A percentile compares a stretch with the other conserved stretches of the same genome.
Evolutionary conservation across 64 coral and sea anemone genomes (phyloP).

Genomic region (Acropora yongei): DNA sequence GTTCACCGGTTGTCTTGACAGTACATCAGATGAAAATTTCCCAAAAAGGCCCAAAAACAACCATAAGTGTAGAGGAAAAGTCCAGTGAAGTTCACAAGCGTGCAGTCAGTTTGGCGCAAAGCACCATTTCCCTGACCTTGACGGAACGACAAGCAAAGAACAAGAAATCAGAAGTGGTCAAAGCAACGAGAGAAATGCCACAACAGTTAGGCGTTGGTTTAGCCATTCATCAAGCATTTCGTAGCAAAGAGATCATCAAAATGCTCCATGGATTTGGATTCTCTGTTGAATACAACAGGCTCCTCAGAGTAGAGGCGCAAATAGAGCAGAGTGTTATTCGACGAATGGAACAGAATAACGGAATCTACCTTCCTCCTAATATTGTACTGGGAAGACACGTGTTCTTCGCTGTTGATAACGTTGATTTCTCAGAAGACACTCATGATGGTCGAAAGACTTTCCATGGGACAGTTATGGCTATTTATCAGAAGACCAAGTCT

Average conservation of each 20-base stretch:
- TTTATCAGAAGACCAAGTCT: slow-evolving; percentile 44
- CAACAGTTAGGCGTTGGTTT: too few species aligned
- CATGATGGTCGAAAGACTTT: neutral
- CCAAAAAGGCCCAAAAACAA: slow-evolving; percentile 2
- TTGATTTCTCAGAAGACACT: slow-evolving; percentile 46
- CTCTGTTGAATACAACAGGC: too few species aligned
- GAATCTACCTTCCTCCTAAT: slow-evolving; percentile 54
- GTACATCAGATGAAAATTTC: too few species aligned
- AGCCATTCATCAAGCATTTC: too few species aligned
- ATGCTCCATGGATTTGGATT: too few species aligned
- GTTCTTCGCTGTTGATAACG: slow-evolving; percentile 60
- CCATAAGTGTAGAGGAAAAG: neutral
- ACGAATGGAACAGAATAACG: slow-evolving; percentile 19
- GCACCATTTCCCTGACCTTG: slow-evolving; percentile 4
- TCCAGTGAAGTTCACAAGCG: neutral
- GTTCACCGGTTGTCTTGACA: too few species aligned
- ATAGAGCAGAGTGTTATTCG: slow-evolving; percentile 30
- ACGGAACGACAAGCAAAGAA: too few species aligned
- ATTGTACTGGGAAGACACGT: slow-evolving; percentile 59
- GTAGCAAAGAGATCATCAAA: too few species aligned
- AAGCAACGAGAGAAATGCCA: too few species aligned
- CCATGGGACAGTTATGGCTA: slow-evolving; percentile 9
- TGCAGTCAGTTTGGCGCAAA: slow-evolving; percentile 44
- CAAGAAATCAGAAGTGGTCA: too few species aligned
- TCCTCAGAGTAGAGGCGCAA: slow-evolving; percentile 27